phyloP scores from a whole-genome alignment of 1,140 invertebrate species.

The Samia ricini region DNA sequence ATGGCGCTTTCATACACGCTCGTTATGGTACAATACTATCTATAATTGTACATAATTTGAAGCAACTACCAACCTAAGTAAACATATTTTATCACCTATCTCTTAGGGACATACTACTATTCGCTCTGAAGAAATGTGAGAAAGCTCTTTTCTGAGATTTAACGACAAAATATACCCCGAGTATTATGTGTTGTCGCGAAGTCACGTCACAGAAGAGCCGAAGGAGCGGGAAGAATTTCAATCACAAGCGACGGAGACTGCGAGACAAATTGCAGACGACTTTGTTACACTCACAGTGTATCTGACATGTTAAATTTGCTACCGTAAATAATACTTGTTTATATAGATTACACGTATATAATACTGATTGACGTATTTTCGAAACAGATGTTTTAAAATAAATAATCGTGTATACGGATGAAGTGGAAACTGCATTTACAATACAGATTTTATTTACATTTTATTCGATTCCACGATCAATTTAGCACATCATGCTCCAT shows the following conservation, averaged over 20 bases:
- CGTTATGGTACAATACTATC: no score
- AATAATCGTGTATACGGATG: background rate
- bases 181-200: conserved; percentile 8
- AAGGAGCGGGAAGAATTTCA: conserved; percentile 48
- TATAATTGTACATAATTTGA: no score
- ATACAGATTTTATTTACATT: background rate
- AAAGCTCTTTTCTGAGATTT: conserved; percentile 2
- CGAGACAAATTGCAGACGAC: conserved; percentile 44
- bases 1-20: no score
- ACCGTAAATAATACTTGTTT: background rate
- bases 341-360: background rate
- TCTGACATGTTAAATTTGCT: background rate
- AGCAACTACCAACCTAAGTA: background rate
- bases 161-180: conserved; percentile 11
- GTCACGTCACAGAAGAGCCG: conserved; percentile 33
- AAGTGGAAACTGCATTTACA: background rate
- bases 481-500: background rate
- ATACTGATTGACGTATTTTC: background rate
- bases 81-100: background rate
- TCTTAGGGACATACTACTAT: background rate
- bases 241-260: conserved; percentile 32
- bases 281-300: conserved; percentile 26
- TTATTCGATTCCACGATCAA: background rate
- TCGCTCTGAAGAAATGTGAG: conserved; percentile 4
- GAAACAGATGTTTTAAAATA: conserved; percentile 1